phyloP scores from a whole-genome alignment of 2,888 invertebrate species.

The Plutella xylostella region DNA sequence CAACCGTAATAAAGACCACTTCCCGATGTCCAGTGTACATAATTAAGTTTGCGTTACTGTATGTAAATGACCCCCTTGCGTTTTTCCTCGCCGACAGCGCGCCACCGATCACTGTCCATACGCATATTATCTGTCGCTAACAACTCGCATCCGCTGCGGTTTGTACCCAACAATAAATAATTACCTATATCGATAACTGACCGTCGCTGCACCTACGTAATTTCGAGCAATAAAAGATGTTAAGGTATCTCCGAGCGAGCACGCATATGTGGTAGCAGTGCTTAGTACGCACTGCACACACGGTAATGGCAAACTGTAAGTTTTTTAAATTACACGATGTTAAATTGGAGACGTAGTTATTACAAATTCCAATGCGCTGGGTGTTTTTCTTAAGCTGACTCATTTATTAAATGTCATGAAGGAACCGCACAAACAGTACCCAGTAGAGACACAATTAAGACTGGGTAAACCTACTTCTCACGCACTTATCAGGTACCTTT shows the following conservation, averaged over 20 bases:
- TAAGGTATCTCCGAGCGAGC: conserved; percentile 19
- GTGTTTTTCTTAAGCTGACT: too few relatives aligned
- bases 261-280: too few relatives aligned
- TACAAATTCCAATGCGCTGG: too few relatives aligned
- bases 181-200: conserved; percentile 55
- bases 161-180: conserved; percentile 58
- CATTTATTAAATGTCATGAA: too few relatives aligned
- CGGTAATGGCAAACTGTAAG: too few relatives aligned
- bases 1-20: not conserved
- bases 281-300: too few relatives aligned
- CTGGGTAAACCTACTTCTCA: too few relatives aligned
- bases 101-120: conserved; percentile 51
- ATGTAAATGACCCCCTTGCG: conserved; percentile 61
- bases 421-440: too few relatives aligned
- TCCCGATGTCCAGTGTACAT: not conserved
- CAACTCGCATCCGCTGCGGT: conserved; percentile 59
- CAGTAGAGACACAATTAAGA: too few relatives aligned
- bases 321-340: too few relatives aligned
- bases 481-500: not conserved
- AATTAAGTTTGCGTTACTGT: conserved; percentile 24
- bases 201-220: conserved; percentile 28
- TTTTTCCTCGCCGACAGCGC: conserved; percentile 50
- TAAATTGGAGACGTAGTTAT: too few relatives aligned
- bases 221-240: conserved; percentile 37
- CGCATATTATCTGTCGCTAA: conserved; percentile 60